A percentile compares a stretch with the other conserved stretches of the same genome.
Conservation (phyloP, 2,113 vertebrate genomes). For the Actenoides hombroni region DNA sequence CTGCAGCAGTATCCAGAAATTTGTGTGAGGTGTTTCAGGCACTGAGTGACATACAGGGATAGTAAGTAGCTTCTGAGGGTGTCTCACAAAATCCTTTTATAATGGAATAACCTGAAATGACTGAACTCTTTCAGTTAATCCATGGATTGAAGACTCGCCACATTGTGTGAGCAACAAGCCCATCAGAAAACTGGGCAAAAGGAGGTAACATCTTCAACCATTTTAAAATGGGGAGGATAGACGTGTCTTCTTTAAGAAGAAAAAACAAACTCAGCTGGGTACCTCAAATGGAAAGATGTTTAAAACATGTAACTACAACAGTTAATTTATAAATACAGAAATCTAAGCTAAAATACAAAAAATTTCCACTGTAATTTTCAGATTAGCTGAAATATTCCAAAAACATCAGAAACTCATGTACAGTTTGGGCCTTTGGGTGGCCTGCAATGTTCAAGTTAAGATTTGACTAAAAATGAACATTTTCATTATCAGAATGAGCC, state of each 20-base stretch:
- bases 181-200: neutral
- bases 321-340: neutral
- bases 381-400: neutral
- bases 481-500: neutral
- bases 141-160: neutral
- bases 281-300: accelerated
- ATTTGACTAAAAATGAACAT: neutral
- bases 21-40: neutral
- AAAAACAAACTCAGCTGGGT: neutral
- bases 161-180: neutral
- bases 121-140: neutral
- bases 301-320: accelerated
- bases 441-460: neutral
- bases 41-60: neutral
- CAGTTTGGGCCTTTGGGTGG: neutral
- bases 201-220: neutral
- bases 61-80: accelerated
- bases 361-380: neutral
- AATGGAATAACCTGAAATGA: neutral
- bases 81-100: neutral
- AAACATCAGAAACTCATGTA: neutral
- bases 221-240: neutral
- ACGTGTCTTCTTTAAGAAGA: neutral
- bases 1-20: neutral
- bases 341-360: neutral